Evolutionary conservation across 2,888 invertebrate genomes (phyloP).

Genomic region (Zaprionus obscuricornis): DNA sequence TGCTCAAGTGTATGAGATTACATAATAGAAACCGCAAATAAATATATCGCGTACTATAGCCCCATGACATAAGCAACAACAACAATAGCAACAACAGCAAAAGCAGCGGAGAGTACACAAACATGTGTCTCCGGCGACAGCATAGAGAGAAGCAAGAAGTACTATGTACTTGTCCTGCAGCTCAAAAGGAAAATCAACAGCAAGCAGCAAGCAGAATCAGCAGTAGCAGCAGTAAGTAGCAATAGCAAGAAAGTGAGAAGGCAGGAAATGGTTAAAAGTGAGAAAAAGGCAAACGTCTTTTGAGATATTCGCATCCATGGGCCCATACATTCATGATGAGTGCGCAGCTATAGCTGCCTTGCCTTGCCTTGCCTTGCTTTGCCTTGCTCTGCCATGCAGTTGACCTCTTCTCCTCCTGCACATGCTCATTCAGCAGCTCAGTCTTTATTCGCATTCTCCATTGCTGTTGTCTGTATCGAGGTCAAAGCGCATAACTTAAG

Average conservation of each 20-base stretch:
- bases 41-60: slow-evolving; percentile 55
- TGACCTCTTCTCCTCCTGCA: slow-evolving; percentile 10
- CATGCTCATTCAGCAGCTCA: not conserved
- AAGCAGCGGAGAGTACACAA: slow-evolving; percentile 18
- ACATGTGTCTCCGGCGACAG: slow-evolving; percentile 47
- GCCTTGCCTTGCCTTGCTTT: too few species aligned
- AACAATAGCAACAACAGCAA: slow-evolving; percentile 21
- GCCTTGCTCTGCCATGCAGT: too few species aligned
- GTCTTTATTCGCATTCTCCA: slow-evolving; percentile 11
- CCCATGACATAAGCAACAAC: slow-evolving; percentile 35
- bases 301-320: slow-evolving; percentile 34
- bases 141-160: slow-evolving; percentile 14
- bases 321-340: slow-evolving; percentile 50
- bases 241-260: slow-evolving; percentile 3
- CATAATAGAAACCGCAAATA: slow-evolving; percentile 68
- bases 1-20: slow-evolving; percentile 55
- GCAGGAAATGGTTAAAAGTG: slow-evolving; percentile 23
- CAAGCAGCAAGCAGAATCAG: slow-evolving; percentile 2
- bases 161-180: slow-evolving; percentile 24
- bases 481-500: slow-evolving; percentile 78
- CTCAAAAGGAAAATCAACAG: slow-evolving; percentile 24
- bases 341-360: slow-evolving; percentile 17
- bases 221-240: slow-evolving; percentile 3
- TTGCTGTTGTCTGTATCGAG: slow-evolving; percentile 63
- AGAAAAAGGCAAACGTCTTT: slow-evolving; percentile 30